Evolutionary conservation across 2,888 invertebrate genomes (phyloP).

Genomic region (Blomia tropicalis): DNA sequence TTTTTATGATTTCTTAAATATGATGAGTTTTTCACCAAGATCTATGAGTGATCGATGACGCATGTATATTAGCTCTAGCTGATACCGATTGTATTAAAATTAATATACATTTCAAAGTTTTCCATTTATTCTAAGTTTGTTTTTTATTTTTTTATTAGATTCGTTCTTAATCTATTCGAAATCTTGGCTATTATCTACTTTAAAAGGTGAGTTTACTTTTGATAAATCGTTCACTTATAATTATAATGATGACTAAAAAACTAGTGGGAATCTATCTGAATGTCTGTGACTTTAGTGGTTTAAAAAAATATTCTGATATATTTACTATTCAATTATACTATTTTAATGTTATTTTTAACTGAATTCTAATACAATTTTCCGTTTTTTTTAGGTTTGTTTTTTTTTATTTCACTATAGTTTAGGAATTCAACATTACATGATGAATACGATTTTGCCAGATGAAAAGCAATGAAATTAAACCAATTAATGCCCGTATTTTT

Average conservation of each 20-base stretch:
- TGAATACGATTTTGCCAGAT: slow-evolving; percentile 16
- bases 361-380: no score
- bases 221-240: no score
- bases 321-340: neutral
- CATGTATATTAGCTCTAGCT: neutral
- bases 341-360: neutral
- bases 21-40: neutral
- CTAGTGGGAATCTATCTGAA: slow-evolving; percentile 18
- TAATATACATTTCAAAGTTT: neutral
- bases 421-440: neutral
- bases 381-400: neutral
- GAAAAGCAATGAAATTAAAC: slow-evolving; percentile 5
- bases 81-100: neutral
- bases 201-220: neutral
- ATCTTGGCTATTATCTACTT: neutral
- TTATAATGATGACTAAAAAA: slow-evolving; percentile 9
- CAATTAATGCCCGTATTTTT: neutral
- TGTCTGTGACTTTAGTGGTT: neutral
- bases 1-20: neutral
- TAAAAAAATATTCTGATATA: neutral
- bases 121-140: slow-evolving; percentile 1
- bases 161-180: neutral
- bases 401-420: neutral
- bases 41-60: neutral
- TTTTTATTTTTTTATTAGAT: neutral